Base-by-base conservation (phyloP, 2,797 vertebrate genomes). In the Microctenopoma stevenorrisi region DNA sequence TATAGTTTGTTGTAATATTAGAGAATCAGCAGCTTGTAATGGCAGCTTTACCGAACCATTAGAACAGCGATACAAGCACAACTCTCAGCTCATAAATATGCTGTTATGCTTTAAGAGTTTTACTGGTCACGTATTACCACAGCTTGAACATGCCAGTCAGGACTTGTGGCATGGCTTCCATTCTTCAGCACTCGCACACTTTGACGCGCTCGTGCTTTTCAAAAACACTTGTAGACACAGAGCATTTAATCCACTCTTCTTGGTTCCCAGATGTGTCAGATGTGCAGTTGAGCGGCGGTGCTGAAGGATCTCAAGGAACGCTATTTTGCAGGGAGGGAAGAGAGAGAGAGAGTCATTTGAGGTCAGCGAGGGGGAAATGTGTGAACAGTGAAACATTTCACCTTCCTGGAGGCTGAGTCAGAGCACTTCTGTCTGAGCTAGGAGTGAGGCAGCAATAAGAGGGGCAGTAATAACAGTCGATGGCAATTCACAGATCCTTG, bases 261-360 rank as follows among this genome's bases (percentile, higher is more conserved):
- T 8, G 37, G 60, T 76, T 83, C 76, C 65, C 81, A 83, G 74
- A 86, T 87, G 81, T 88, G 82, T 89, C 85, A 88, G 84, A 89
- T 76, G 81, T 72, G 81, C 69, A 33, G 71, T 76, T 51, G 72
- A 77, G 84, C 84, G 52, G 79, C 68, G 85, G 87, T 83, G 84
- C 89, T 76, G 64, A 84, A 91, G 89, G 88, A 92, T 88, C 88
- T 82, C 83, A 89, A 89, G 88, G 84, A 86, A 81, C 81, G 48
- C 68, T 63, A 81, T 92, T 89, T 88, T 84, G 83, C 86, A 86
- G 84, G 88, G 88, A 89, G 89, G 76, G 79, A 87, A 78, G 77
- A 78, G 68, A 69, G 22, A 69, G 22, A 22, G 64, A 35, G 72
- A 86, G 76, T 83, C 55, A 68, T 74, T 74, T 64, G 72, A 90